Evolutionary conservation across 92 coral and sea anemone species (phyloP).

Genomic region (Ricordea florida): DNA sequence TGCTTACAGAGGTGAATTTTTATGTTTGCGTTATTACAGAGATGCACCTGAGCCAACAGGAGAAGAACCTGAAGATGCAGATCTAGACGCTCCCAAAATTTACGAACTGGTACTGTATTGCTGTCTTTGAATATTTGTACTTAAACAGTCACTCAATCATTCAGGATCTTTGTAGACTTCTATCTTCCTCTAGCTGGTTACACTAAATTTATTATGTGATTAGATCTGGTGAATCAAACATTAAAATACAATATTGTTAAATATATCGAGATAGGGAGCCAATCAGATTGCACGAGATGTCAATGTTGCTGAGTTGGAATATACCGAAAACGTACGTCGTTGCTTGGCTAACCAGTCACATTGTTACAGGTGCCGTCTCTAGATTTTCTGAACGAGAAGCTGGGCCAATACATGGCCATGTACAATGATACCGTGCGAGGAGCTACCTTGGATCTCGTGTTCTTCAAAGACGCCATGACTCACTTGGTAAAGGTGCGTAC

Average conservation of each 20-base stretch:
- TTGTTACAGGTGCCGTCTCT: slow-evolving; percentile 65
- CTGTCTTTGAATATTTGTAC: background rate
- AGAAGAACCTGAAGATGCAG: slow-evolving; percentile 93
- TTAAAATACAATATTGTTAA: too few species aligned
- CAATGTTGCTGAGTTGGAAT: too few species aligned
- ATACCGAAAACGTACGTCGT: too few species aligned
- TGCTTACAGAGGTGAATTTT: too few species aligned
- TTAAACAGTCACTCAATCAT: background rate
- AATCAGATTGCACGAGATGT: too few species aligned
- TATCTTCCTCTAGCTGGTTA: too few species aligned
- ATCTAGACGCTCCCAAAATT: slow-evolving; percentile 87
- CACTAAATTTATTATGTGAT: too few species aligned
- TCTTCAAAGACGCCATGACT: slow-evolving; percentile 90
- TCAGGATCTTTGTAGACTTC: too few species aligned
- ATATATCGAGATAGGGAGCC: too few species aligned
- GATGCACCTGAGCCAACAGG: slow-evolving; percentile 93
- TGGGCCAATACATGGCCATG: slow-evolving; percentile 75
- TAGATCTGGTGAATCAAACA: too few species aligned
- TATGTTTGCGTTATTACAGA: slow-evolving; percentile 22
- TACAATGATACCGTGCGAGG: slow-evolving; percentile 90
- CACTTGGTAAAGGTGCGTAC: slow-evolving; percentile 75
- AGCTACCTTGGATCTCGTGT: slow-evolving; percentile 80
- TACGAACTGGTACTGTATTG: slow-evolving; percentile 67
- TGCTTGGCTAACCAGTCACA: too few species aligned
- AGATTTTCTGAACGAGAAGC: slow-evolving; percentile 79